These are phyloP conservation scores for Suillia variegata DNA, from an alignment of 2,888 invertebrate genomes.

Conservation along the genomic window DNA sequence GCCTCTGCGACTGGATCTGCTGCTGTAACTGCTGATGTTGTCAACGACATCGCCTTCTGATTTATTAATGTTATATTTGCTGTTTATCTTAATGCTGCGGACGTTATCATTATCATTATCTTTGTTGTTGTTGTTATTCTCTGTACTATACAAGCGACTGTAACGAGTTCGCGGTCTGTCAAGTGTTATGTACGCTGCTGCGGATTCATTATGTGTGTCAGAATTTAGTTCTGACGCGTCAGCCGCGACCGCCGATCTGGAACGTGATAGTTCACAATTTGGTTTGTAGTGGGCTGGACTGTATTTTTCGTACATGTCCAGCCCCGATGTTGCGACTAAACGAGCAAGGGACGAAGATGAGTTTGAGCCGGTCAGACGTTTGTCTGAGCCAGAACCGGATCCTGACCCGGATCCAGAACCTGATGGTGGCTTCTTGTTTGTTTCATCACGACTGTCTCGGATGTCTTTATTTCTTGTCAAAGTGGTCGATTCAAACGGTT, in stretches of 20 bases:
- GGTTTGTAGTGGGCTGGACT: slow-evolving; percentile 78
- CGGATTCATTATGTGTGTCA: slow-evolving; percentile 19
- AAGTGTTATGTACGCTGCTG: slow-evolving; percentile 32
- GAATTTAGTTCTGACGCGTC: slow-evolving; percentile 25
- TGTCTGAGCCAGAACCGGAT: slow-evolving; percentile 38
- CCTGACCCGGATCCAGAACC: slow-evolving; percentile 32
- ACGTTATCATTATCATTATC: background rate
- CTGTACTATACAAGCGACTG: slow-evolving; percentile 47
- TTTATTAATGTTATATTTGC: too few species aligned
- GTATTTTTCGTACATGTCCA: slow-evolving; percentile 76
- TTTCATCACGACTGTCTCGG: slow-evolving; percentile 30
- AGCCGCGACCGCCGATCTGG: slow-evolving; percentile 58
- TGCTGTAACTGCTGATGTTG: slow-evolving; percentile 10
- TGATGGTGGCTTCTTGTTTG: slow-evolving; percentile 34
- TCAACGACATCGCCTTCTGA: background rate
- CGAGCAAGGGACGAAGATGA: slow-evolving; percentile 63
- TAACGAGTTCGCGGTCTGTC: slow-evolving; percentile 48
- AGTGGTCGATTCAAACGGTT: slow-evolving; percentile 33
- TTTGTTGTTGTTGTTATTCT: slow-evolving; percentile 15
- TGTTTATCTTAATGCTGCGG: too few species aligned
- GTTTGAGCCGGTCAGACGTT: slow-evolving; percentile 55
- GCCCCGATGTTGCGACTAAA: slow-evolving; percentile 66
- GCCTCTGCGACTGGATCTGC: slow-evolving; percentile 22
- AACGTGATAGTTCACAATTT: slow-evolving; percentile 62
- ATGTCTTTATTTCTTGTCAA: slow-evolving; percentile 38